phyloP scores from a whole-genome alignment of 1,140 invertebrate species.

The Dendrolimus kikuchii region DNA sequence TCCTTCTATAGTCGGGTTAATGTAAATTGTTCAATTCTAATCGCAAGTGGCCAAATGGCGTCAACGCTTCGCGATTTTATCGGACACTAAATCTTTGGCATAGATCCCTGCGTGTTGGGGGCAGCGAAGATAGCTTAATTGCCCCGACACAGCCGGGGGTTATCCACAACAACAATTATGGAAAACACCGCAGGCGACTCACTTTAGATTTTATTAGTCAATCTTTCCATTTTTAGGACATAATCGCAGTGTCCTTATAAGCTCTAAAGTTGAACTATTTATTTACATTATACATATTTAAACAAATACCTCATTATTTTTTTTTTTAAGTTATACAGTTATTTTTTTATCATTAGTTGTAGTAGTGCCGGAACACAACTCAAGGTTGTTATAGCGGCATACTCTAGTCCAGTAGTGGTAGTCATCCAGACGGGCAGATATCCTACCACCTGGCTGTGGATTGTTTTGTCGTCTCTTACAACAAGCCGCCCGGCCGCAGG shows the following conservation, averaged over 20 bases:
- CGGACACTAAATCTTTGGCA: slow-evolving; percentile 50
- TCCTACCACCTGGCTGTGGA: no score
- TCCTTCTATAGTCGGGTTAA: slow-evolving; percentile 24
- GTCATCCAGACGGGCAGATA: no score
- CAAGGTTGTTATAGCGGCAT: no score
- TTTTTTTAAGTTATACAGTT: no score
- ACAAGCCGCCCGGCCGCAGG: no score
- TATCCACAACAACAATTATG: slow-evolving; percentile 24
- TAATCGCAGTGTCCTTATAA: background rate
- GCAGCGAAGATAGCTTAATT: slow-evolving; percentile 55
- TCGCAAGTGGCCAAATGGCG: slow-evolving; percentile 57
- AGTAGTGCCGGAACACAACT: no score
- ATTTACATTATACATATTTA: no score
- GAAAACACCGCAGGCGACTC: slow-evolving; percentile 18
- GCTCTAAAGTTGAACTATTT: background rate
- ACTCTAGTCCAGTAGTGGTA: no score
- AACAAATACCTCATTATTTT: no score
- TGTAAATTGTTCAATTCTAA: slow-evolving; percentile 61
- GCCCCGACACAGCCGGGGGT: slow-evolving; percentile 30
- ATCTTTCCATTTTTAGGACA: background rate
- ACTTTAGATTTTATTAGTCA: slow-evolving; percentile 2
- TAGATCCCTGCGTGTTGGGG: slow-evolving; percentile 33
- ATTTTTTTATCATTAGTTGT: no score
- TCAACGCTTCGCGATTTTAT: slow-evolving; percentile 62
- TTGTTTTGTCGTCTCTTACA: no score